Conservation (phyloP, 2,888 invertebrate species). For the Amblyteles armatorius region DNA sequence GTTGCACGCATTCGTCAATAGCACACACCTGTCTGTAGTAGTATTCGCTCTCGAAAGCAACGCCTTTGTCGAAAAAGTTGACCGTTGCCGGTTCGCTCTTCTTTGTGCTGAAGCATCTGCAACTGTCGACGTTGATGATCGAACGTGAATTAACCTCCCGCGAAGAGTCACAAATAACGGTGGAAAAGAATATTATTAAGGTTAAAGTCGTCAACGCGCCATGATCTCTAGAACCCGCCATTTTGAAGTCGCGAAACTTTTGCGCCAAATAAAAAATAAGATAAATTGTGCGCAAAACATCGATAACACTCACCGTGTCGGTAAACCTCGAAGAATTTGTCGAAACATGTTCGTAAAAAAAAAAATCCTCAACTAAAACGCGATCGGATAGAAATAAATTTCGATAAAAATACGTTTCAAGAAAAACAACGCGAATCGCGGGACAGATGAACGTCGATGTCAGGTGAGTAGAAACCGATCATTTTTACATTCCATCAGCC, state of each 20-base stretch:
- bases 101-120: conserved; percentile 62
- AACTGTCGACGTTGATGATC: not conserved
- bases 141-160: not conserved
- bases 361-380: conserved; percentile 8
- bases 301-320: conserved; percentile 2
- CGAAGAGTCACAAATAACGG: not conserved
- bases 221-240: not conserved
- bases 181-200: not conserved
- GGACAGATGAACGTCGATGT: conserved; percentile 17
- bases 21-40: conserved; percentile 74
- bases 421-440: not conserved
- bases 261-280: no score
- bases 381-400: conserved; percentile 33
- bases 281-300: not conserved
- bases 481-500: not conserved
- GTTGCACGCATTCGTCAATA: not conserved
- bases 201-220: not conserved
- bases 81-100: conserved; percentile 67
- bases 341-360: conserved; percentile 61
- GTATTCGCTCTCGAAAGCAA: conserved; percentile 76
- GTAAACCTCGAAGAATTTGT: conserved; percentile 43
- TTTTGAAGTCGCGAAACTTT: not conserved
- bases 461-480: not conserved
- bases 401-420: conserved; percentile 25
- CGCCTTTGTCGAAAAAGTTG: conserved; percentile 67